Percentiles rank a stretch among this genome's conserved stretches.
These are phyloP conservation scores for Panzeria rudis DNA, from an alignment of 2,888 invertebrate genomes.

Conservation along the genomic window DNA sequence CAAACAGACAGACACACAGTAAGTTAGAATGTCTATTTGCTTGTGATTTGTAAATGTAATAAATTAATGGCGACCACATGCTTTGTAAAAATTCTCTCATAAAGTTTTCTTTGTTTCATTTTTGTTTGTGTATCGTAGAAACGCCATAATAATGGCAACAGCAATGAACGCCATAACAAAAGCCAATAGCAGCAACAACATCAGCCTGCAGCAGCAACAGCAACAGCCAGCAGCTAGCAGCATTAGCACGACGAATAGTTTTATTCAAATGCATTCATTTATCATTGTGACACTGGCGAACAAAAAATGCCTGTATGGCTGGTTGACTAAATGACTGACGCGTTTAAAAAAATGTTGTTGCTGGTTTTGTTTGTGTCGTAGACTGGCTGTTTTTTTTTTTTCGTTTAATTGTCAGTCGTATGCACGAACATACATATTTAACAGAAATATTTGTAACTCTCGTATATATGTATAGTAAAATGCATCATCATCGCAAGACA, in stretches of 20 bases:
- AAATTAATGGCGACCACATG: conserved; percentile 65
- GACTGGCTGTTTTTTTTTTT: conserved; percentile 3
- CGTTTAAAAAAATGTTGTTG: conserved; percentile 36
- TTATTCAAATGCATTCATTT: conserved; percentile 66
- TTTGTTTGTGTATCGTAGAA: conserved; percentile 23
- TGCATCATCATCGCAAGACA: neutral
- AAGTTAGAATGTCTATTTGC: conserved; percentile 14
- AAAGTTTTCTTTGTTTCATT: conserved; percentile 57
- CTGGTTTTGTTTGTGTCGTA: conserved; percentile 26
- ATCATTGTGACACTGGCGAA: conserved; percentile 49
- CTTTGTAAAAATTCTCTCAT: conserved; percentile 49
- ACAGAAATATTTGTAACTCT: conserved; percentile 16
- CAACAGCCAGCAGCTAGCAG: neutral
- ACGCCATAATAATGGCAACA: conserved; percentile 52
- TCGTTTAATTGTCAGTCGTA: conserved; percentile 56
- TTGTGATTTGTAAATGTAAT: conserved; percentile 54
- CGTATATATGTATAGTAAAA: neutral
- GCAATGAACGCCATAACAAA: conserved; percentile 28
- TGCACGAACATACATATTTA: neutral
- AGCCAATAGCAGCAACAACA: conserved; percentile 16
- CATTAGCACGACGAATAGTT: conserved; percentile 4
- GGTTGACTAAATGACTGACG: conserved; percentile 37
- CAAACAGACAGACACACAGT: conserved; percentile 1
- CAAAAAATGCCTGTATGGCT: conserved; percentile 41
- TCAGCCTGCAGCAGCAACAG: conserved; percentile 3